Percentiles rank a stretch among this genome's conserved stretches.
phyloP scores from a whole-genome alignment of 2,113 vertebrate genomes.

The Osmerus eperlanus region DNA sequence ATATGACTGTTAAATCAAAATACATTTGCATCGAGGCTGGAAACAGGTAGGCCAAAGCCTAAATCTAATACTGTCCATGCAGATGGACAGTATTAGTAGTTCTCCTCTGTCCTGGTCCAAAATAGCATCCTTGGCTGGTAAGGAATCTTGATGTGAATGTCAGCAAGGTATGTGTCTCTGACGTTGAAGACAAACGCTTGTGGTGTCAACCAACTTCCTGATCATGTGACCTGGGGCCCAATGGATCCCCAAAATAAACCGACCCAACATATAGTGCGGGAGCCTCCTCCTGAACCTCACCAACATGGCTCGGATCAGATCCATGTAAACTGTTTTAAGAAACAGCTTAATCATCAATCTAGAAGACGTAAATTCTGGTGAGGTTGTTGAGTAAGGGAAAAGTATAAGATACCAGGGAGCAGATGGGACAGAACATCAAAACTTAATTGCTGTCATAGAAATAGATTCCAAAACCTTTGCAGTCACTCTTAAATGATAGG shows the following conservation, averaged over 20 bases:
- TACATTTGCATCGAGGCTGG: too few relatives aligned
- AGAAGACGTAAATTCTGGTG: constrained; percentile 73
- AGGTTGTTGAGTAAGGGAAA: constrained; percentile 75
- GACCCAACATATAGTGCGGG: constrained; percentile 35
- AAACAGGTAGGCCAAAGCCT: background rate
- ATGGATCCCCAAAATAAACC: constrained; percentile 65
- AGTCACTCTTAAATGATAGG: constrained; percentile 11
- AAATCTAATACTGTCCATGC: background rate
- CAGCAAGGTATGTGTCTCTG: constrained; percentile 24
- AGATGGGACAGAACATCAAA: constrained; percentile 69
- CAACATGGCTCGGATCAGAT: constrained; percentile 37
- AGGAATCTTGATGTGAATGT: constrained; percentile 33
- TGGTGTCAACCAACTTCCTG: constrained; percentile 51
- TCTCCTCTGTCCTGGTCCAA: background rate
- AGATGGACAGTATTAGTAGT: too few relatives aligned
- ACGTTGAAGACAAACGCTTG: constrained; percentile 56
- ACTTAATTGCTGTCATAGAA: constrained; percentile 61
- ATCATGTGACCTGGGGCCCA: constrained; percentile 43
- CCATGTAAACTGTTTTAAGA: constrained; percentile 70
- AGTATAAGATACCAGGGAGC: constrained; percentile 67
- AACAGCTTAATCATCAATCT: constrained; percentile 78
- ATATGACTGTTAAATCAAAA: too few relatives aligned
- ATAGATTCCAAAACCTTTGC: constrained; percentile 54
- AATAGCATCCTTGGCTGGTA: constrained; percentile 26
- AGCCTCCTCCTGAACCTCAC: constrained; percentile 25